A percentile compares a stretch with the other conserved stretches of the same genome.
Evolutionary conservation across 2,888 invertebrate species (phyloP).

Genomic region (Rhingia campestris): DNA sequence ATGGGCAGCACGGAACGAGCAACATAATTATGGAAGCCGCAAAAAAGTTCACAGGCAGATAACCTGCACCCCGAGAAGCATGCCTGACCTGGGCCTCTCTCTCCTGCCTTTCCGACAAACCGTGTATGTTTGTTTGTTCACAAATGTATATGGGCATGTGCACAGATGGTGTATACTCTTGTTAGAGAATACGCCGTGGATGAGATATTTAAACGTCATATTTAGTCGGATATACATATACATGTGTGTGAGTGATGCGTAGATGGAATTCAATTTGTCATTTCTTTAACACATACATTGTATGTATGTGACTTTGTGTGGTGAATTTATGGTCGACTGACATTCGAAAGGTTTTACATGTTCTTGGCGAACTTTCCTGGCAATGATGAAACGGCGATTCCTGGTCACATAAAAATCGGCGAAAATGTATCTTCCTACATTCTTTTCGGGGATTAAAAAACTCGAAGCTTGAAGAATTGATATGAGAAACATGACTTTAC

Average conservation of each 20-base stretch:
- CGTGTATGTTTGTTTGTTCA: neutral
- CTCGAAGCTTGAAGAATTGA: too few species aligned
- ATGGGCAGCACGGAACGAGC: slow-evolving; percentile 66
- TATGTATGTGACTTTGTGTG: slow-evolving; percentile 26
- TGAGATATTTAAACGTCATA: slow-evolving; percentile 53
- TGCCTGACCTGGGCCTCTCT: slow-evolving; percentile 57
- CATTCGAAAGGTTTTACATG: neutral
- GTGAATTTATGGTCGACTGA: slow-evolving; percentile 31
- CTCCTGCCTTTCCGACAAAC: neutral
- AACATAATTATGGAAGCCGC: slow-evolving; percentile 67
- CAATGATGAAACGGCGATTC: too few species aligned
- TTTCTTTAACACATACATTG: neutral
- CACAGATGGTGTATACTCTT: neutral
- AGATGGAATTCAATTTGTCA: slow-evolving; percentile 56
- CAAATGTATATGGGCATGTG: neutral
- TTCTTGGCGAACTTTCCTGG: neutral
- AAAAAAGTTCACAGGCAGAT: slow-evolving; percentile 64
- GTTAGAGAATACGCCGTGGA: neutral
- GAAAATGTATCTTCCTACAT: too few species aligned
- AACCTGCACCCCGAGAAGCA: slow-evolving; percentile 62
- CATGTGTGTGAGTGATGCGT: slow-evolving; percentile 53
- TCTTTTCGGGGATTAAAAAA: too few species aligned
- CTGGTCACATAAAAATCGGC: too few species aligned
- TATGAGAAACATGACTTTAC: too few species aligned
- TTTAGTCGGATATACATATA: slow-evolving; percentile 40